A percentile compares a stretch with the other conserved stretches of the same genome.
Evolutionary conservation across 2,797 vertebrate genomes (phyloP).

Genomic region (Oryzias sinensis): DNA sequence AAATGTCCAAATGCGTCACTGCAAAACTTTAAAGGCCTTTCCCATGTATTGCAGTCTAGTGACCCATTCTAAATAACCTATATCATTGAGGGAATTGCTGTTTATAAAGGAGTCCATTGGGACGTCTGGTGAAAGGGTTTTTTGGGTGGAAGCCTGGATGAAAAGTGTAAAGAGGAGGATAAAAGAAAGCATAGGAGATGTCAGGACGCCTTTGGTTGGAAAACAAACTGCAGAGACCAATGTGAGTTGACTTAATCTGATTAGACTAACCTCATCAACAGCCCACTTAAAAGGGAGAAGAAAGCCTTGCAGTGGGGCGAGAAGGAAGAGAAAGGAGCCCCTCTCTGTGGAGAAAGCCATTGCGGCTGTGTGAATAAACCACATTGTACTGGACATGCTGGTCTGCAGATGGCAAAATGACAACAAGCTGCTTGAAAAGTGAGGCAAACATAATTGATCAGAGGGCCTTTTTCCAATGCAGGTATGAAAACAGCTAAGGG

Average conservation of each 20-base stretch:
- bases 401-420: constrained; percentile 89
- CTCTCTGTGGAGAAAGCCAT: constrained; percentile 78
- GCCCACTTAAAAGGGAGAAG: constrained; percentile 85
- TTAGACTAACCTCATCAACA: constrained; percentile 95
- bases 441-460: constrained; percentile 82
- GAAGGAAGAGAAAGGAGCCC: constrained; percentile 72
- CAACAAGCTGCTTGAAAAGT: constrained; percentile 81
- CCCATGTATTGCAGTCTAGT: constrained; percentile 83
- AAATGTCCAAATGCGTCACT: constrained; percentile 83
- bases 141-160: constrained; percentile 75
- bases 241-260: constrained; percentile 95
- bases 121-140: constrained; percentile 82
- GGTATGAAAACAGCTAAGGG: constrained; percentile 78
- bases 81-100: constrained; percentile 77
- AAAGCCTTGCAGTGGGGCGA: constrained; percentile 81
- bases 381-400: constrained; percentile 83
- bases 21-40: constrained; percentile 84
- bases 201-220: constrained; percentile 84
- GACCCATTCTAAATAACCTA: constrained; percentile 90
- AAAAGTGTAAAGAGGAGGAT: constrained; percentile 82
- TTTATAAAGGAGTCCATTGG: constrained; percentile 86
- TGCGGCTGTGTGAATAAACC: constrained; percentile 78
- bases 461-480: constrained; percentile 57
- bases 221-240: constrained; percentile 88
- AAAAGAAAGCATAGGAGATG: constrained; percentile 88